Evolutionary conservation across 2,797 vertebrate genomes (phyloP).

Genomic region (Acropternis orthonyx): DNA sequence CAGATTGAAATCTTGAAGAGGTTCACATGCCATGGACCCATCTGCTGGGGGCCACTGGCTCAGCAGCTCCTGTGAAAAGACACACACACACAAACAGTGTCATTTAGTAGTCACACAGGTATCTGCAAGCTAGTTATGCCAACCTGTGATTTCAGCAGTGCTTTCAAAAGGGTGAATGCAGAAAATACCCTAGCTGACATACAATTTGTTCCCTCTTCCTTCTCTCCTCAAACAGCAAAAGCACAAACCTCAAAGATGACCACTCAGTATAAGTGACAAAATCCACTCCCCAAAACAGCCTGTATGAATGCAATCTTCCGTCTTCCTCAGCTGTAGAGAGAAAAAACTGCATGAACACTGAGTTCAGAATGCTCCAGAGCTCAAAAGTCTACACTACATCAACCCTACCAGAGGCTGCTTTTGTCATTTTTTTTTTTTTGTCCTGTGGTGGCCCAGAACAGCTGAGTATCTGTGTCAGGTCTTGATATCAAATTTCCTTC

Average conservation of each 20-base stretch:
- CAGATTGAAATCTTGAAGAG: background rate
- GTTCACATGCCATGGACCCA: background rate
- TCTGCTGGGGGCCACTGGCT: background rate
- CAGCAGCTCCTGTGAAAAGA: background rate
- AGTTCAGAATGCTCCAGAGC: background rate
- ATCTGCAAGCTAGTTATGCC: background rate
- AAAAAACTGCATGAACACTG: background rate
- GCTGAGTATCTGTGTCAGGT: background rate
- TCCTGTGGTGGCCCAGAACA: background rate
- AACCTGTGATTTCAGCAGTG: background rate
- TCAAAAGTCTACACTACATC: background rate
- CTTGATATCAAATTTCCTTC: background rate
- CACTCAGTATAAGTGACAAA: rapidly evolving
- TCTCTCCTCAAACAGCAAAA: background rate
- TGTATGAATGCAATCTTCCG: background rate
- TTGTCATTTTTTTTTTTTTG: background rate
- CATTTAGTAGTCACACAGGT: background rate
- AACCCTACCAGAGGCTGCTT: background rate
- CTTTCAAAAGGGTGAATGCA: background rate
- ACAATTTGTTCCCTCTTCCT: background rate
- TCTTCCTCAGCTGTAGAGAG: background rate
- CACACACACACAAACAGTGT: background rate
- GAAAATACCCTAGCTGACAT: background rate
- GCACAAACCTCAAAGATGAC: background rate
- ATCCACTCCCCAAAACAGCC: background rate